phyloP scores from a whole-genome alignment of 2,888 invertebrate genomes.

The Pimpla rufipes region DNA sequence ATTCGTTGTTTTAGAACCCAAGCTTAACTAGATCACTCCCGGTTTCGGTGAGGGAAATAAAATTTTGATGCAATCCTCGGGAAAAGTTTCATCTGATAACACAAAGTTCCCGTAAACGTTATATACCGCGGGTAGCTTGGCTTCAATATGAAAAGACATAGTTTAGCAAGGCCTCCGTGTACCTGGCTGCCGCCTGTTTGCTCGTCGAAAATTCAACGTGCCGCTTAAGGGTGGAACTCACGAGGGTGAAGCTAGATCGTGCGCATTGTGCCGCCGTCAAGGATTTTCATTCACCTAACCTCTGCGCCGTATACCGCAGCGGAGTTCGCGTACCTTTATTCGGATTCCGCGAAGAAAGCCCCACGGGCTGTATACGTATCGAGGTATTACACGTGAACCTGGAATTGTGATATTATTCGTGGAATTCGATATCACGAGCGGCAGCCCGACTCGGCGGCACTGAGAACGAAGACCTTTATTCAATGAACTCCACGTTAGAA shows the following conservation, averaged over 20 bases:
- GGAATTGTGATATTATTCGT: slow-evolving; percentile 64
- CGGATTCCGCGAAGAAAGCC: slow-evolving; percentile 53
- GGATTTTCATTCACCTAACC: slow-evolving; percentile 68
- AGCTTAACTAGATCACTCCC: no score
- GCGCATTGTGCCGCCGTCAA: slow-evolving; percentile 60
- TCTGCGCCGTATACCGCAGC: slow-evolving; percentile 13
- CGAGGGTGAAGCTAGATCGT: slow-evolving; percentile 38
- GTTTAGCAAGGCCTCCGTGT: slow-evolving; percentile 31
- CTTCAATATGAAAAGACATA: slow-evolving; percentile 9
- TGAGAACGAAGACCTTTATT: slow-evolving; percentile 34
- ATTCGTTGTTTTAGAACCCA: no score
- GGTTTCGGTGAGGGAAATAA: not conserved
- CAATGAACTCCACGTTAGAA: slow-evolving; percentile 45
- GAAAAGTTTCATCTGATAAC: not conserved
- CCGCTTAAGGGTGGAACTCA: slow-evolving; percentile 38
- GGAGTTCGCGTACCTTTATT: slow-evolving; percentile 59
- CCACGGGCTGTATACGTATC: slow-evolving; percentile 57
- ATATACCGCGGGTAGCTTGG: slow-evolving; percentile 15
- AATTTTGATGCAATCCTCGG: not conserved
- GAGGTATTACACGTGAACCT: slow-evolving; percentile 61
- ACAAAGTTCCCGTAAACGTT: not conserved
- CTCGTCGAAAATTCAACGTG: slow-evolving; percentile 61
- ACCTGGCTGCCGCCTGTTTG: slow-evolving; percentile 52
- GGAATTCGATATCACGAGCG: slow-evolving; percentile 60
- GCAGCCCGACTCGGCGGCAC: not conserved